A percentile compares a stretch with the other conserved stretches of the same genome.
Conservation (phyloP, 2,888 invertebrate genomes). For the Oscheius onirici region DNA sequence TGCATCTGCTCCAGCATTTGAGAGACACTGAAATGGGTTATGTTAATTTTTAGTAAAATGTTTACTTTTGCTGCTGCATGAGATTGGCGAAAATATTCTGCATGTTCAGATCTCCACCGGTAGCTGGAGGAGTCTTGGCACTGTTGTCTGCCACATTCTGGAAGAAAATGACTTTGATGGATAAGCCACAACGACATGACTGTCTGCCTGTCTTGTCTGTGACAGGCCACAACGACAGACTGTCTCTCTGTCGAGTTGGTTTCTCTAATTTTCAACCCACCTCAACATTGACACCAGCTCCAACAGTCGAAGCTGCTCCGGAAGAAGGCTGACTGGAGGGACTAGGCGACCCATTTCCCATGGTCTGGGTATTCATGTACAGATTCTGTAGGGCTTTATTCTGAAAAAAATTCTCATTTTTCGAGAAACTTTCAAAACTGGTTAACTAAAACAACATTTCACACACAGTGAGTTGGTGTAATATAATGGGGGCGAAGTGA, state of each 20-base stretch:
- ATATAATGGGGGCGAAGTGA: slow-evolving; percentile 22
- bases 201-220: neutral
- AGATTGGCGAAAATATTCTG: slow-evolving; percentile 25
- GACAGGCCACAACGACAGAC: too few species aligned
- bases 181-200: too few species aligned
- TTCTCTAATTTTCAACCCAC: neutral
- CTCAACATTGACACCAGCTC: slow-evolving; percentile 15
- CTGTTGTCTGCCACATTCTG: slow-evolving; percentile 6
- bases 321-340: slow-evolving; percentile 32
- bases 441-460: neutral
- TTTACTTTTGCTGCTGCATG: slow-evolving; percentile 15
- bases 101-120: slow-evolving; percentile 21
- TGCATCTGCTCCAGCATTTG: slow-evolving; percentile 28
- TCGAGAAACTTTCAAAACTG: too few species aligned
- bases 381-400: slow-evolving; percentile 26
- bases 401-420: slow-evolving; percentile 12
- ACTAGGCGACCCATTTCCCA: slow-evolving; percentile 27
- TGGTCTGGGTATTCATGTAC: slow-evolving; percentile 22
- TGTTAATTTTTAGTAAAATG: neutral
- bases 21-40: neutral
- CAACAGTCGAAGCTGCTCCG: slow-evolving; percentile 33
- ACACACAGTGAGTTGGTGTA: neutral
- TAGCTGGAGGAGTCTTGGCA: slow-evolving; percentile 6
- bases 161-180: neutral
- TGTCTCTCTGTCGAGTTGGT: too few species aligned